Percentiles rank a stretch among this genome's conserved stretches.
phyloP scores from a whole-genome alignment of 2,888 invertebrate genomes.

The Apodemia duryi region DNA sequence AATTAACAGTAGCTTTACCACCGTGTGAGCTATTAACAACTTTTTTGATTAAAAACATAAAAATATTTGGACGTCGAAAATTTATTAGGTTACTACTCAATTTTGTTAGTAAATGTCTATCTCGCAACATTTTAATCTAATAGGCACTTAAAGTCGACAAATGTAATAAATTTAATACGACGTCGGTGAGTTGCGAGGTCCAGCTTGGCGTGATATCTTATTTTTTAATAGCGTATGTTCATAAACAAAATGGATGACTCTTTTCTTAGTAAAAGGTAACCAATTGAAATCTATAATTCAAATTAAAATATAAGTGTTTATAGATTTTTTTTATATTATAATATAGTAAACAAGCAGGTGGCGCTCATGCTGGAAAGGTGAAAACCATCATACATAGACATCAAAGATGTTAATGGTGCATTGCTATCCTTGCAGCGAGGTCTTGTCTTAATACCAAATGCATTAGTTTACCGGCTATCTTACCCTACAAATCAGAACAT shows the following conservation, averaged over 20 bases:
- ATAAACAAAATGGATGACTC: background rate
- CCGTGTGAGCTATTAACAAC: conserved; percentile 1
- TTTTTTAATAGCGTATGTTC: background rate
- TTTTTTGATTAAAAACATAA: conserved; percentile 10
- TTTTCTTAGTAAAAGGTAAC: background rate
- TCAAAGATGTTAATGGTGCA: too few species aligned
- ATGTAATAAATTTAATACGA: conserved; percentile 8
- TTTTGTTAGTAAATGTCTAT: background rate
- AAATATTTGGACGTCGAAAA: conserved; percentile 10
- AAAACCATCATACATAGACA: too few species aligned
- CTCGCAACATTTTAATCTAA: conserved; percentile 10
- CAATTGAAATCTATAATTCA: background rate
- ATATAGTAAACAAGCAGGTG: too few species aligned
- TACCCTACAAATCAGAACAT: too few species aligned
- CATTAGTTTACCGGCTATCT: too few species aligned
- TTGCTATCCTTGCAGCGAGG: too few species aligned
- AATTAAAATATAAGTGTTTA: background rate
- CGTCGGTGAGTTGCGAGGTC: background rate
- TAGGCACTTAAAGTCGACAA: conserved; percentile 11
- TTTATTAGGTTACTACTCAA: conserved; percentile 5
- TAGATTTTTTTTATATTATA: too few species aligned
- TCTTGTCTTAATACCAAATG: too few species aligned
- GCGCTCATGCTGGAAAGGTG: too few species aligned
- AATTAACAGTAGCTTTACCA: background rate
- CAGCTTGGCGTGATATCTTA: background rate